phyloP scores from a whole-genome alignment of 2,888 invertebrate species.

The Pristionchus mayeri region DNA sequence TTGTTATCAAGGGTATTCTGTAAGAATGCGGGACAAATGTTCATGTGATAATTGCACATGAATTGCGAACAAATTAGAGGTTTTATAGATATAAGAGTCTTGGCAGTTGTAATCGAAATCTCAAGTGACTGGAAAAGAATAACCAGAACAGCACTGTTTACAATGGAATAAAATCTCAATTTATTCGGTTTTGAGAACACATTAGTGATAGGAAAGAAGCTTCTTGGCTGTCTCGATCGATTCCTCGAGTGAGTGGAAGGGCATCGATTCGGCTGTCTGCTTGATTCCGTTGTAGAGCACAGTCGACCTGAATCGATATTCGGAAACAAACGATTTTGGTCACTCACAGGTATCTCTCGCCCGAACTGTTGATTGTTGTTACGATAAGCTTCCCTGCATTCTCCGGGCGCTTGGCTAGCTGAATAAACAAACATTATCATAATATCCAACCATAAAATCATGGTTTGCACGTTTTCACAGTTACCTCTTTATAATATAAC shows the following conservation, averaged over 20 bases:
- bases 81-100: too few species aligned
- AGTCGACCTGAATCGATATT: conserved; percentile 50
- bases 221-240: conserved; percentile 17
- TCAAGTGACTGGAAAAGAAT: too few species aligned
- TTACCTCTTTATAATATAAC: background rate
- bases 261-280: background rate
- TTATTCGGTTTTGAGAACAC: too few species aligned
- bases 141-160: too few species aligned
- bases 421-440: background rate
- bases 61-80: too few species aligned
- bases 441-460: background rate
- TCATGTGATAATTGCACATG: too few species aligned
- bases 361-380: conserved; percentile 68
- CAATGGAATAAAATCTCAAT: too few species aligned
- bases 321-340: too few species aligned
- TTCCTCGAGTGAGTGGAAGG: conserved; percentile 40
- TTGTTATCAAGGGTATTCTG: too few species aligned
- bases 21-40: too few species aligned
- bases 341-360: conserved; percentile 69
- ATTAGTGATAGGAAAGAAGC: background rate
- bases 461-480: background rate
- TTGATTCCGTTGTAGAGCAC: conserved; percentile 45
- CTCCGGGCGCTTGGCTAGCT: conserved; percentile 69
- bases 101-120: too few species aligned
- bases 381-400: conserved; percentile 71